These are phyloP conservation scores for Drosophila anceps DNA, from an alignment of 2,888 invertebrate genomes.

Conservation along the genomic window DNA sequence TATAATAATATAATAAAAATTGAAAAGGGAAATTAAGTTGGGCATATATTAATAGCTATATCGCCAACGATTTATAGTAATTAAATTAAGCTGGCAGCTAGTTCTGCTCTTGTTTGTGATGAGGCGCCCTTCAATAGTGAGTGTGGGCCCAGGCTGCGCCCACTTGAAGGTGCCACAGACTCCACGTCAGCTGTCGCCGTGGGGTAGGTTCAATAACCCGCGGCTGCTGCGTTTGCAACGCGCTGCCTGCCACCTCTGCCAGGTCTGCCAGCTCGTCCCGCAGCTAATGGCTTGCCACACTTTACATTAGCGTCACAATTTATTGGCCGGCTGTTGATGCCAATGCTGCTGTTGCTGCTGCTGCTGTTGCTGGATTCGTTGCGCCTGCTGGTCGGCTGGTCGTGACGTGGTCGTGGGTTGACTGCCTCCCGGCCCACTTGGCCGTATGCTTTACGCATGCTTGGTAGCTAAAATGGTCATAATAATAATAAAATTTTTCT, in stretches of 20 bases:
- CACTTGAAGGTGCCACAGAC: constrained; percentile 32
- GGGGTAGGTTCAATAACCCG: constrained; percentile 74
- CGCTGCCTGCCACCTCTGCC: constrained; percentile 17
- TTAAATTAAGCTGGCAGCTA: background rate
- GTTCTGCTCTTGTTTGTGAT: background rate
- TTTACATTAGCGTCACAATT: constrained; percentile 82
- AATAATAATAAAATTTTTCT: constrained; percentile 80
- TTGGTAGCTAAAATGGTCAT: constrained; percentile 81
- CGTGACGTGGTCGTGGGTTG: constrained; percentile 38
- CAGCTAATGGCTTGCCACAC: constrained; percentile 80
- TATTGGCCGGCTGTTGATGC: constrained; percentile 66
- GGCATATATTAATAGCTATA: background rate
- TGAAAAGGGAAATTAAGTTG: background rate
- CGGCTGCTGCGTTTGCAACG: constrained; percentile 42
- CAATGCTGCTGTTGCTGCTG: constrained; percentile 40
- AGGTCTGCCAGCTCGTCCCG: constrained; percentile 32
- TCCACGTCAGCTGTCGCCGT: constrained; percentile 50
- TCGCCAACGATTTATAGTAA: constrained; percentile 1
- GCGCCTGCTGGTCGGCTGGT: background rate
- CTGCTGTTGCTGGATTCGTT: background rate
- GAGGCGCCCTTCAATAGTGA: background rate
- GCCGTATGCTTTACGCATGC: constrained; percentile 71
- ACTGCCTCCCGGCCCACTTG: constrained; percentile 60
- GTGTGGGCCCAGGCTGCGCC: constrained; percentile 46
- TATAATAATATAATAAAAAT: no score